Evolutionary conservation across 2,797 vertebrate species (phyloP).

Genomic region (Pangasius larnaudii): DNA sequence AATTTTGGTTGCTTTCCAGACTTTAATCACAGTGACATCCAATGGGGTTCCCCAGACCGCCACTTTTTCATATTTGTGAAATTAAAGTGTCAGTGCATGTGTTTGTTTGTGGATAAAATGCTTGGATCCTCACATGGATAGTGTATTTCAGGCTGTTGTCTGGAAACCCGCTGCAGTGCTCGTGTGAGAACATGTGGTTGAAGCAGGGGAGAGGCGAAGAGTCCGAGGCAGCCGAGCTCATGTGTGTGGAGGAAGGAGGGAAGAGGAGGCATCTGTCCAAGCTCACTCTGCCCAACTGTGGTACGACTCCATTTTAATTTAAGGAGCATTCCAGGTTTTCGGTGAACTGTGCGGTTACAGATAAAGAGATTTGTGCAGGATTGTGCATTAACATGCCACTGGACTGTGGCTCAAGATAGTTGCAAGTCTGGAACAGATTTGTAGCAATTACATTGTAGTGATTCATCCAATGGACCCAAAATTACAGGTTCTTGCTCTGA

Average conservation of each 20-base stretch:
- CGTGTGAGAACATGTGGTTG: conserved; percentile 97
- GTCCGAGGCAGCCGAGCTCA: conserved; percentile 84
- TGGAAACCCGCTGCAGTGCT: conserved; percentile 92
- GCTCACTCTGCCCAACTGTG: conserved; percentile 85
- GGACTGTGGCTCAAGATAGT: background rate
- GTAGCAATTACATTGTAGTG: background rate
- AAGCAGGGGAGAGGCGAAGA: conserved; percentile 88
- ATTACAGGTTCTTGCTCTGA: background rate
- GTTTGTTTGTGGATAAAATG: background rate
- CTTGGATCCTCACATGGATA: background rate
- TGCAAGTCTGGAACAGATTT: conserved; percentile 16
- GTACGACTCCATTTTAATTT: conserved; percentile 73
- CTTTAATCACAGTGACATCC: background rate
- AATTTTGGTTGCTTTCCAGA: background rate
- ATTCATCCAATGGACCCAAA: background rate
- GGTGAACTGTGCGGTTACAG: background rate
- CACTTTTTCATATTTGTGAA: background rate
- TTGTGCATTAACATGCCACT: background rate
- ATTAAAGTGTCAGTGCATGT: background rate
- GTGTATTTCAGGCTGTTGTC: conserved; percentile 79
- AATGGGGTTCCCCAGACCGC: background rate
- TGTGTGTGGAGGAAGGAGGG: conserved; percentile 86
- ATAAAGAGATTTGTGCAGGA: conserved; percentile 15
- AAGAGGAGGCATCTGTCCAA: conserved; percentile 80
- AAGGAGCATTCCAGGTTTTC: conserved; percentile 9